Conservation (phyloP, 2,888 invertebrate species). For the Trissolcus brochymenae region DNA sequence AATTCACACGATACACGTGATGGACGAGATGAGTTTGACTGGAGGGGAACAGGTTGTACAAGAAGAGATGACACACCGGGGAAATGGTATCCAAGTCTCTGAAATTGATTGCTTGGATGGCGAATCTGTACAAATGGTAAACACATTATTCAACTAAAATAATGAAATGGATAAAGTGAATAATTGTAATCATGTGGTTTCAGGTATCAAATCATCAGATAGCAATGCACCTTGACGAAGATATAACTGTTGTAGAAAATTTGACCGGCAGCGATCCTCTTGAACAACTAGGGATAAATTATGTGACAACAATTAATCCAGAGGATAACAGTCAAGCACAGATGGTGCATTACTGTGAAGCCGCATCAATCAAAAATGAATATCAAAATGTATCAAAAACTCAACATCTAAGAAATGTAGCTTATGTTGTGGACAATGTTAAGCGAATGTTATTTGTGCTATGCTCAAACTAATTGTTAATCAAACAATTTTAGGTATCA, state of each 20-base stretch:
- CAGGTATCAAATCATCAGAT: constrained; percentile 73
- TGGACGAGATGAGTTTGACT: constrained; percentile 71
- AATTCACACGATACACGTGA: constrained; percentile 70
- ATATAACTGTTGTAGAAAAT: constrained; percentile 72
- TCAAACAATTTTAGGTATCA: constrained; percentile 58
- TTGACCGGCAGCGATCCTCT: constrained; percentile 66
- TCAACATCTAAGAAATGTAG: constrained; percentile 52
- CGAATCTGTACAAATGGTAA: constrained; percentile 72
- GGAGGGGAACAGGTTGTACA: constrained; percentile 71
- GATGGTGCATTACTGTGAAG: constrained; percentile 70
- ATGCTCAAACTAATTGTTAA: background rate
- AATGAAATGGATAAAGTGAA: too few relatives aligned
- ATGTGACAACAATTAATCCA: constrained; percentile 70
- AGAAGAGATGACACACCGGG: constrained; percentile 68
- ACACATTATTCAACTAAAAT: too few relatives aligned
- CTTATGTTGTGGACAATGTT: constrained; percentile 63
- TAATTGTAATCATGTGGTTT: constrained; percentile 3
- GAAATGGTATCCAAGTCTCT: constrained; percentile 68
- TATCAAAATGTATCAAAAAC: constrained; percentile 66
- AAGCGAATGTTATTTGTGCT: background rate
- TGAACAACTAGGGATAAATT: constrained; percentile 72
- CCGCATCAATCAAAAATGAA: constrained; percentile 65
- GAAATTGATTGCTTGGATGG: constrained; percentile 71
- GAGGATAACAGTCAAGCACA: constrained; percentile 65
- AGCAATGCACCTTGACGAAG: constrained; percentile 71